Conservation (phyloP, 1,140 invertebrate genomes). For the Bombus sylvicola region DNA sequence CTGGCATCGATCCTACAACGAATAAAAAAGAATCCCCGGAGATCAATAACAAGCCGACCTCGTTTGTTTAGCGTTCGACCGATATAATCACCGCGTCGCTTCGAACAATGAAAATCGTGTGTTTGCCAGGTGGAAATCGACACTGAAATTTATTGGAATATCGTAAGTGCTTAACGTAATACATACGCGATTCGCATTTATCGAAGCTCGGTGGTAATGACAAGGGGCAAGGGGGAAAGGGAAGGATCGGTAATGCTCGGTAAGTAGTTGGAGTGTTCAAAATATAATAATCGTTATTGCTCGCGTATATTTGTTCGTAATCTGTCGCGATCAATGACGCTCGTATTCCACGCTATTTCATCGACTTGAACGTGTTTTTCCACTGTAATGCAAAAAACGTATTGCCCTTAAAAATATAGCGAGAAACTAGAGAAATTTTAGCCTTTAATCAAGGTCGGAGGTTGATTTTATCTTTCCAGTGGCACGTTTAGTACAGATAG, state of each 20-base stretch:
- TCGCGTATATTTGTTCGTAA: not conserved
- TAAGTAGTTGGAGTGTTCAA: not conserved
- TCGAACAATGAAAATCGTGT: not conserved
- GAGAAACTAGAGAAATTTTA: not conserved
- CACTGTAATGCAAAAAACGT: too few relatives aligned
- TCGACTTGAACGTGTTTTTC: too few relatives aligned
- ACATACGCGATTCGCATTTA: constrained; percentile 37
- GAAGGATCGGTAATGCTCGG: not conserved
- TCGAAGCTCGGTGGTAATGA: not conserved
- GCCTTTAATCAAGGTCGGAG: not conserved
- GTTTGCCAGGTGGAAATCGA: not conserved
- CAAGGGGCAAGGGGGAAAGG: not conserved
- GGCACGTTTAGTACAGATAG: not conserved
- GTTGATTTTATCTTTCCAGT: not conserved
- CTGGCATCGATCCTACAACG: constrained; percentile 90
- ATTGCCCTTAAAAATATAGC: too few relatives aligned
- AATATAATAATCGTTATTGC: constrained; percentile 24
- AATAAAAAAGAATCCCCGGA: constrained; percentile 29
- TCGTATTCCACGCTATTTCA: too few relatives aligned
- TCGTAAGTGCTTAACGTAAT: constrained; percentile 22
- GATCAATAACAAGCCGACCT: not conserved
- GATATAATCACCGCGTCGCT: not conserved
- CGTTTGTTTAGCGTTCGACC: not conserved
- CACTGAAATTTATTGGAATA: not conserved
- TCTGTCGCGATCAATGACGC: not conserved